Evolutionary conservation across 2,797 vertebrate species (phyloP).

Genomic region (Tauraco hartlaubi): DNA sequence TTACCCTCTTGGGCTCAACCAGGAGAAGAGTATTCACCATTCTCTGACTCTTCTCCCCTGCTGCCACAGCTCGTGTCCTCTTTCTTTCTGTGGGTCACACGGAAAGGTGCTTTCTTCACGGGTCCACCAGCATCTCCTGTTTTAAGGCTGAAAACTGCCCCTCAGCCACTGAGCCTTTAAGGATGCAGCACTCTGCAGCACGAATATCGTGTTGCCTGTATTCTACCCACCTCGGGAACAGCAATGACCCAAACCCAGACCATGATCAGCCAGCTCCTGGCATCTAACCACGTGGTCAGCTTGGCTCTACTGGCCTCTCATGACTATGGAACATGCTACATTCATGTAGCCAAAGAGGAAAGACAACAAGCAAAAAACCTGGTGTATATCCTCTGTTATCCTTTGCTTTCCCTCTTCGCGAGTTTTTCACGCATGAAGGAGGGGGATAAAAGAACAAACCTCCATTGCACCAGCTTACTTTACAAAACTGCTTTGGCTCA

Average conservation of each 20-base stretch:
- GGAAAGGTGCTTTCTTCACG: neutral
- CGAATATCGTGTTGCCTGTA: neutral
- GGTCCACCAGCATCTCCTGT: neutral
- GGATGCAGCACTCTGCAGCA: neutral
- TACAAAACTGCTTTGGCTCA: neutral
- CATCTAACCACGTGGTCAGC: neutral
- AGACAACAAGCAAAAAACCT: neutral
- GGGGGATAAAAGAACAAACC: neutral
- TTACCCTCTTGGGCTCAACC: neutral
- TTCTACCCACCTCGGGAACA: neutral
- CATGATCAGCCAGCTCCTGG: neutral
- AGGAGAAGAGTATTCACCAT: neutral
- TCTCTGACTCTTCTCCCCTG: neutral
- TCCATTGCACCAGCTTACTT: neutral
- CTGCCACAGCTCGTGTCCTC: neutral
- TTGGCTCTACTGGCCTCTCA: neutral
- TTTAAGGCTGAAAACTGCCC: neutral
- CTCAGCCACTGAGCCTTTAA: neutral
- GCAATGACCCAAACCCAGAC: neutral
- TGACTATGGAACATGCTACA: rapidly evolving
- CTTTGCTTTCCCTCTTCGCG: neutral
- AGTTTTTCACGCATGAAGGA: neutral
- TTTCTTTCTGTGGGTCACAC: neutral
- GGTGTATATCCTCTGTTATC: neutral
- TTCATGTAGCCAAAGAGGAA: neutral